phyloP scores from a whole-genome alignment of 2,888 invertebrate genomes.

The Prenolepis imparis region DNA sequence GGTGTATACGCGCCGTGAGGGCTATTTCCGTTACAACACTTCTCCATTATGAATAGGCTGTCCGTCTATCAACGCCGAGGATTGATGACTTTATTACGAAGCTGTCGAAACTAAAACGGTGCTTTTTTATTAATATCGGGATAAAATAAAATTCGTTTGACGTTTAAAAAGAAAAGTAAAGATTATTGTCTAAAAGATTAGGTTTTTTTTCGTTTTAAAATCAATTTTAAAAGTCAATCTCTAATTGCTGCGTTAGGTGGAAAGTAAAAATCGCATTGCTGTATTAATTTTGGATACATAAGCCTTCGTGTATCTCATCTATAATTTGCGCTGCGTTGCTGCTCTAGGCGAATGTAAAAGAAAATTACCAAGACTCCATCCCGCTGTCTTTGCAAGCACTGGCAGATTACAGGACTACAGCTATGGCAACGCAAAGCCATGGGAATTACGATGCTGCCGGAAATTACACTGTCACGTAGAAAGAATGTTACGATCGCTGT shows the following conservation, averaged over 20 bases:
- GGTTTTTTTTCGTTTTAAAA: not conserved
- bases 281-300: not conserved
- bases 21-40: slow-evolving; percentile 5
- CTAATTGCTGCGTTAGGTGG: not conserved
- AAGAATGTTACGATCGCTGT: slow-evolving; percentile 41
- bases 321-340: not conserved
- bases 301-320: not conserved
- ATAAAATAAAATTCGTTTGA: slow-evolving; percentile 15
- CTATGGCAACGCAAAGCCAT: slow-evolving; percentile 9
- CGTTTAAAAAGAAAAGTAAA: not conserved
- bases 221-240: not conserved
- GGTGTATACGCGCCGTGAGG: not conserved
- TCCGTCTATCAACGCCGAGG: slow-evolving; percentile 18
- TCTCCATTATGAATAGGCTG: slow-evolving; percentile 17
- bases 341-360: not conserved
- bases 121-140: slow-evolving; percentile 9
- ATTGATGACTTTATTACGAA: slow-evolving; percentile 38
- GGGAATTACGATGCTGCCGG: slow-evolving; percentile 40
- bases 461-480: slow-evolving; percentile 46
- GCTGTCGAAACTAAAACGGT: not conserved
- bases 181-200: not conserved
- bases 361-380: slow-evolving; percentile 21
- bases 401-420: slow-evolving; percentile 9
- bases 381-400: not conserved
- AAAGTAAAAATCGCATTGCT: slow-evolving; percentile 14